Evolutionary conservation across 2,113 vertebrate species (phyloP), one percentile per base, ranked within the genome.

Genomic region (Callorhinus ursinus): DNA sequence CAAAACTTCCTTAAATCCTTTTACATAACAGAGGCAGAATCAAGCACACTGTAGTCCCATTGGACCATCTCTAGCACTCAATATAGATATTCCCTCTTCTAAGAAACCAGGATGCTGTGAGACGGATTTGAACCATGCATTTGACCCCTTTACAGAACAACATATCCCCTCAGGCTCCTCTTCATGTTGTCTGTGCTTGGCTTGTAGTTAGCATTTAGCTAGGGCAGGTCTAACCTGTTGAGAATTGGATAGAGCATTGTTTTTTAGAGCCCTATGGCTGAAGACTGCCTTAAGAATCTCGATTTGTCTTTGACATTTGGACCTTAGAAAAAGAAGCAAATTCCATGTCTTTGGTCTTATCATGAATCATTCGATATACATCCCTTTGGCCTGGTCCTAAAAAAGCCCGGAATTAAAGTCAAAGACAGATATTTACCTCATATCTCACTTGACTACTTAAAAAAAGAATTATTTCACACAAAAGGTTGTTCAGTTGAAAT

Each of bases 131-230:
- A 94, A 97, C 80, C 55, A 22, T 36, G 63, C 46, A 90, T 93
- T 96, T 98, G 96, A 98, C 96, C 81, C 79, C 87, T 96, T 81
- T 93, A 61, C 21, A 80, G 84, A 96, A 71, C 72, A 93, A 61
- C 81, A 96, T 69, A 63, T 96, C 31, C 80, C 90, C 77, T 96
- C 90, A 31, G 76, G 65, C 80, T 97, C 77, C 5, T 85, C 65
- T 96, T 96, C 92, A 39, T 87, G 79, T 96, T 22, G 61, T 74
- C 31, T 79, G 26, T 95, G 21, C 71, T 95, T 90, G 51, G 63
- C 74, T 91, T 96, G 46, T 72, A 71, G 93, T 96, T 93, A 95
- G 76, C 87, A 95, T 93, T 95, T 96, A 88, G 49, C 42, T 49
- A 26, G 57, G 82, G 69, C 46, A 88, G 74, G 42, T 65, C 53